Evolutionary conservation across 92 coral and sea anemone species (phyloP), one percentile per base, ranked within the genome.

Genomic region (Parazoanthus swiftii): DNA sequence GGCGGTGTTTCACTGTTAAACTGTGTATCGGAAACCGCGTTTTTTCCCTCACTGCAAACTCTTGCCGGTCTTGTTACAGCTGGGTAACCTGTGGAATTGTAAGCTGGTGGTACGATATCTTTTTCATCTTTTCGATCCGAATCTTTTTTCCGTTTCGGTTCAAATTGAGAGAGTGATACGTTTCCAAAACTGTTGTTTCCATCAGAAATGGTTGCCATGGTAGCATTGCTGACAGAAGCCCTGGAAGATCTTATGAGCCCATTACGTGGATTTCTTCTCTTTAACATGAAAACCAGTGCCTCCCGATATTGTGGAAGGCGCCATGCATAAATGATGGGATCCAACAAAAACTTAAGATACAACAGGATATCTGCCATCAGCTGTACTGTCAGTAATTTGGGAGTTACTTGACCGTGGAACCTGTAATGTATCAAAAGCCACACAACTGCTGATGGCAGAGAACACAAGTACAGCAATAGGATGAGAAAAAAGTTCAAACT

Each of bases 401-500:
- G 81, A 23, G 58, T 78, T 8, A 50, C 54, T 26, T 23, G 21
- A n/a, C 25, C 59, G 65, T 78, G 33, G 39, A 43, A 78, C 59
- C 65, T n/a, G 81, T 78, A 46, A 50, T 44, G 21, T 3, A 78
- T 21, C 23, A 78, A 23, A 46, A 78, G 29, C 65, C 58, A 21
- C 65, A 78, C 18, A 4, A 42, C 36, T 9, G n/a, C 9, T 10
- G 81, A 78, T 43, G 81, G 65, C 20, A 48, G 21, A 23, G 59
- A 16, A 26, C 81, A 78, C 14, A 89, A 39, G 36, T 74, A 83
- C 63, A 89, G 70, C 67, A 89, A 72, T 59, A 81, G 33, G 29
- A 89, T 89, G 50, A 89, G 79, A 9, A 89, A 73, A 23, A 89
- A 89, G 76, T 89, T 89, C 44, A 89, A 38, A 33, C 43, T 77